Conservation (phyloP, 1,140 invertebrate genomes). For the Metaphire vulgaris region DNA sequence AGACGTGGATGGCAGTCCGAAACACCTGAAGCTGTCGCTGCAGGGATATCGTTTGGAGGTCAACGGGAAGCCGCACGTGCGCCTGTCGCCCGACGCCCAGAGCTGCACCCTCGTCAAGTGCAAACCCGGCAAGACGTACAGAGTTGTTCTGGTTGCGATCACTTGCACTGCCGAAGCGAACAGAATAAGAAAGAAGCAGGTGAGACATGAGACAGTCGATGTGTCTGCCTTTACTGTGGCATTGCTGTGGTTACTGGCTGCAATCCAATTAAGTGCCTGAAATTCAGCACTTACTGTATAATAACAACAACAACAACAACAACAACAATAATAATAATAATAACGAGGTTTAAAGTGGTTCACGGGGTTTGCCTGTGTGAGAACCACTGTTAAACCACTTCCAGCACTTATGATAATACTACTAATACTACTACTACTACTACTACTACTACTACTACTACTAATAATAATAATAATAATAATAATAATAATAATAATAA, state of each 20-base stretch:
- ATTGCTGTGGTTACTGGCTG: too few species aligned
- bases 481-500: not conserved
- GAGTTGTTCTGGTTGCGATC: conserved; percentile 46
- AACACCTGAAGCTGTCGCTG: conserved; percentile 43
- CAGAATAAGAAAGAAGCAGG: conserved; percentile 43
- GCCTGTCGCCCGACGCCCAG: conserved; percentile 40
- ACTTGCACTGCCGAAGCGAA: conserved; percentile 45
- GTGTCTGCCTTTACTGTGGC: not conserved
- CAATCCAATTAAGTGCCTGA: too few species aligned
- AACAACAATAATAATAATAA: too few species aligned
- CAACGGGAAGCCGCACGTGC: conserved; percentile 49
- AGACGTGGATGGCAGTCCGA: conserved; percentile 39
- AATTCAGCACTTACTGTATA: too few species aligned
- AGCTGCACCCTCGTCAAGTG: conserved; percentile 50
- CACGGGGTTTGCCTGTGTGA: too few species aligned
- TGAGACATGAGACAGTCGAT: conserved; percentile 14
- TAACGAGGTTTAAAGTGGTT: too few species aligned
- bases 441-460: too few species aligned
- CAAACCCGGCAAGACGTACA: conserved; percentile 47
- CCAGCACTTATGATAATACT: not conserved
- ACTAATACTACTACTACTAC: too few species aligned
- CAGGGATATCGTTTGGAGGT: conserved; percentile 51
- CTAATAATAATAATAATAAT: too few species aligned
- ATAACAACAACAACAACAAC: not conserved
- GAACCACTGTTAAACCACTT: too few species aligned